phyloP scores from a whole-genome alignment of 2,797 vertebrate genomes.

The Sphenopsis melanotis region DNA sequence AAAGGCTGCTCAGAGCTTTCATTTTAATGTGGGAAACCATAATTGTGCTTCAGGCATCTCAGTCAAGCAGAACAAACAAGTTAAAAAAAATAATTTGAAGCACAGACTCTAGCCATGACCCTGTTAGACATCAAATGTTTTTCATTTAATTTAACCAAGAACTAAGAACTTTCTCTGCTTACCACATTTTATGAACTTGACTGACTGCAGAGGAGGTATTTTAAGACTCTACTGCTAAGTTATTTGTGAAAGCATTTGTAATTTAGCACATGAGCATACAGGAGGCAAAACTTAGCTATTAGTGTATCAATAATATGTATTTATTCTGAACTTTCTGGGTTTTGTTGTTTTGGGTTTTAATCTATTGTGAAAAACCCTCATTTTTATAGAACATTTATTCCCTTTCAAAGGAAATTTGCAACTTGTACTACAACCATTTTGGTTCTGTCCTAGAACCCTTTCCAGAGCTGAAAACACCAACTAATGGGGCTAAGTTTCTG shows the following conservation, averaged over 20 bases:
- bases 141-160: not conserved
- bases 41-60: not conserved
- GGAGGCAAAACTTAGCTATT: not conserved
- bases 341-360: not conserved
- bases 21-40: not conserved
- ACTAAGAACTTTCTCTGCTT: not conserved
- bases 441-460: not conserved
- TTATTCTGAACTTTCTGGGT: not conserved
- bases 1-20: not conserved
- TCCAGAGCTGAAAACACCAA: not conserved
- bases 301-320: not conserved
- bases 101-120: not conserved
- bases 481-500: not conserved
- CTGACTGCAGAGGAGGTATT: not conserved
- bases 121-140: not conserved
- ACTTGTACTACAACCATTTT: not conserved
- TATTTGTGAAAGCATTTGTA: not conserved
- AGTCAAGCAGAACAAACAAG: not conserved
- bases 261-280: not conserved
- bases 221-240: not conserved
- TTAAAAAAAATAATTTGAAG: not conserved
- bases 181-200: not conserved
- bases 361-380: not conserved
- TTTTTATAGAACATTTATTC: not conserved
- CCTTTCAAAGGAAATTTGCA: not conserved